Evolutionary conservation across 2,888 invertebrate species (phyloP), one percentile per base, ranked within the genome.

Genomic region (Drosophila trichaetosa): DNA sequence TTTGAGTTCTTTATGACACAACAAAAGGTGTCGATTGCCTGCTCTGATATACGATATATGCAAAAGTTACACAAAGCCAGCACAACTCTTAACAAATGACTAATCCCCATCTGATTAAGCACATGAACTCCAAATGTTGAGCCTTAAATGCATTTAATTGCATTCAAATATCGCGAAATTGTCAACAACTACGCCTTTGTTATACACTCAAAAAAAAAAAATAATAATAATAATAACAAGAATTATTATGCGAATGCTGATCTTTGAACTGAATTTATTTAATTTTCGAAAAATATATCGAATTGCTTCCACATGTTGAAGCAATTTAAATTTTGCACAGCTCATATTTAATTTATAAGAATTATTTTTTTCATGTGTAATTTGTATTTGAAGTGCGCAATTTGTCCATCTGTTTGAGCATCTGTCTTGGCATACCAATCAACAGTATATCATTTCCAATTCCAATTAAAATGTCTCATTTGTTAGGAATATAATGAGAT

Each of bases 11-110:
- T 75, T 63, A 29, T 40, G 57, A 40, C 63, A 21, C 24, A n/a
- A 34, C 38, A 31, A 61, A 64, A 42, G 63, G 33, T 49, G 56
- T 61, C 57, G 51, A 70, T 76, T 49, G 64, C 27, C 73, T 62
- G n/a, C 24, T 24, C 38, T 3, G 42, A 70, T 61, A 49, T 42
- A 13, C 11, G n/a, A 48, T 18, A 53, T 46, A 21, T 34, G 36
- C 46, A 3, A 36, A 58, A 54, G 40, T 54, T 24, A 40, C 24
- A 29, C 27, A 42, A 24, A 34, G 36, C 13, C 40, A 40, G 38
- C 18, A 29, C 18, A 58, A 58, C 36, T 36, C 27, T 21, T 18
- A 36, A 42, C 24, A 48, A 24, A 40, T 77, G 77, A 77, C 56
- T 77, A 62, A 76, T 69, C n/a, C 3, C 3, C 10, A 29, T 11